These are phyloP conservation scores for Acheta domesticus DNA, from an alignment of 2,888 invertebrate species.

Conservation along the genomic window DNA sequence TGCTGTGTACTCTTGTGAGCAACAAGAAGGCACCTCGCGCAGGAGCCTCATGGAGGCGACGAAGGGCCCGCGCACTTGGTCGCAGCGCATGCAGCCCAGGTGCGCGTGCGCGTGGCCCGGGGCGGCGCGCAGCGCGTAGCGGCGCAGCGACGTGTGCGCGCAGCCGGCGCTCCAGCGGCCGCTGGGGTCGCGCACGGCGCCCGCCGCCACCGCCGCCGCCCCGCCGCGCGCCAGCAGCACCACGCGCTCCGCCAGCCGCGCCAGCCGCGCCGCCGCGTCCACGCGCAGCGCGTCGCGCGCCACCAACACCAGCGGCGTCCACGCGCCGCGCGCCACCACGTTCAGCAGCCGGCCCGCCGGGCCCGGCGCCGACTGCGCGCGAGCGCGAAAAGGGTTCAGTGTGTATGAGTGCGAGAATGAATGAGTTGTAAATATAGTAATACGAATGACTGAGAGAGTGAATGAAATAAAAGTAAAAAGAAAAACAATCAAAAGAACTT, in stretches of 20 bases:
- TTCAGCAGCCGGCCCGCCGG: slow-evolving; percentile 40
- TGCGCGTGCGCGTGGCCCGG: slow-evolving; percentile 42
- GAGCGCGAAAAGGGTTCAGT: no score
- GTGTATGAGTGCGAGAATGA: no score
- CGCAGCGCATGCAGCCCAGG: slow-evolving; percentile 43
- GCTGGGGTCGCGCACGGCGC: slow-evolving; percentile 39
- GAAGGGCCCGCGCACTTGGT: slow-evolving; percentile 43
- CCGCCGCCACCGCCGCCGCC: slow-evolving; percentile 36
- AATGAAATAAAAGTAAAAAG: no score
- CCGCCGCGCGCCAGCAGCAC: slow-evolving; percentile 36
- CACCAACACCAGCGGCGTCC: slow-evolving; percentile 42
- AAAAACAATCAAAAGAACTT: no score
- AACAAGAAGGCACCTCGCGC: slow-evolving; percentile 22
- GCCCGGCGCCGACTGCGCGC: no score
- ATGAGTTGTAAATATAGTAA: no score
- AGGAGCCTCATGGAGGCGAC: slow-evolving; percentile 39
- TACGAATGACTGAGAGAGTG: no score
- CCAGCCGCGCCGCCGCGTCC: slow-evolving; percentile 39
- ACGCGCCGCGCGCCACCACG: slow-evolving; percentile 36
- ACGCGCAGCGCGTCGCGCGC: slow-evolving; percentile 40
- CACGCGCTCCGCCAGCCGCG: slow-evolving; percentile 40
- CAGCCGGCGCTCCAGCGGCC: slow-evolving; percentile 43
- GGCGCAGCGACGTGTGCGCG: slow-evolving; percentile 40
- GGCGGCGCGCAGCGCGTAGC: slow-evolving; percentile 41
- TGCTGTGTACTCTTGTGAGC: no score